Base-by-base conservation (phyloP, 2,113 vertebrate genomes). In the Silurus meridionalis region DNA sequence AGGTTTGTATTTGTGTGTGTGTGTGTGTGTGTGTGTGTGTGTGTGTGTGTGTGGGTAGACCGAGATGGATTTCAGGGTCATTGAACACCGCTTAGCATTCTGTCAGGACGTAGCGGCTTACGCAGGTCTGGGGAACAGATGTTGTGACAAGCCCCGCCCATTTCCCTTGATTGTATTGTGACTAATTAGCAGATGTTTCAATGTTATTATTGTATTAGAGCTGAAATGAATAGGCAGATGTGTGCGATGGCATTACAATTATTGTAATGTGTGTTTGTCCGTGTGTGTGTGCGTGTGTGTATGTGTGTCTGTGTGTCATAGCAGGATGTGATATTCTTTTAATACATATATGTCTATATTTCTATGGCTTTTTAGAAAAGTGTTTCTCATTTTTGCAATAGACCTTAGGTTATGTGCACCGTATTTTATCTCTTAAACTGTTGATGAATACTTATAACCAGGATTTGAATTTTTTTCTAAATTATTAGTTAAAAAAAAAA, bases 211-310 rank as follows among this genome's bases (percentile, higher is more conserved):
- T 92, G 94, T 92, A 95, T 96, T 94, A 94, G 91, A 89, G 92
- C 90, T 92, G 88, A 94, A 94, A 94, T 94, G 91, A 93, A 92
- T 91, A 94, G 94, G 90, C 95, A 95, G 95, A 95, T 95, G 94
- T 94, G 93, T 92, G 90, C 61, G 55, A 82, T 78, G 83, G 86
- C 82, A 83, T 88, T 81, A 82, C 64, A 85, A 87, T 88, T 90
- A 89, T 75, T 66, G 80, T 50, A 37, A 37, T 37, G 37, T 57
- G 75, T 66, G 93, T 92, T 92, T 92, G 92, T 92, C 92, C 92
- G 23, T 78, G 75, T 78, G 75, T 53, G 28, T 37, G 17, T 25
- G 75, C 8, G 52, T 69, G 80, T 66, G 80, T 37, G 74, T 58
- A 80, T 79, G 58, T 60, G 71, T 60, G 77, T 37, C 25, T 37